These are phyloP conservation scores for Hydrozoanthus tunicans DNA, from an alignment of 64 coral and sea anemone species.

Conservation along the genomic window DNA sequence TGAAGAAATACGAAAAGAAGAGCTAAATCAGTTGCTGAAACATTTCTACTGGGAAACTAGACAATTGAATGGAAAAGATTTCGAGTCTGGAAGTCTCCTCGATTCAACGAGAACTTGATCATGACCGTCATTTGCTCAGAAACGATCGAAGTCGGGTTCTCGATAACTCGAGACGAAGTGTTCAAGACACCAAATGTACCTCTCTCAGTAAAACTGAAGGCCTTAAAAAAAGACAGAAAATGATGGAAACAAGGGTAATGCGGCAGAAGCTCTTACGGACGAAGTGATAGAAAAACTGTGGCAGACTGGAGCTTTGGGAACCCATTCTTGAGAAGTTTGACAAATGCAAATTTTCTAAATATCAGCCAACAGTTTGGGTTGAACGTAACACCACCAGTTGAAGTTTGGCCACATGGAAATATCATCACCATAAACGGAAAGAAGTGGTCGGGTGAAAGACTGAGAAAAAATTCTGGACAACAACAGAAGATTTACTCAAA, in stretches of 20 bases:
- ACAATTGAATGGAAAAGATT: conserved; percentile 30
- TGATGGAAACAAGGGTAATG: conserved; percentile 30
- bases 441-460: too few species aligned
- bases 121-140: conserved; percentile 48
- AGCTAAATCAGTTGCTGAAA: conserved; percentile 21
- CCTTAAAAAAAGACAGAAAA: conserved; percentile 50
- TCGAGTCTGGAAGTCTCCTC: conserved; percentile 24
- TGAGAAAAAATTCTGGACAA: too few species aligned
- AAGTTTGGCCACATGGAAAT: too few species aligned
- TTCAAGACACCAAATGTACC: conserved; percentile 40
- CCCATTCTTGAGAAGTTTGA: neutral
- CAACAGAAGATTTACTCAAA: neutral
- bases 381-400: too few species aligned
- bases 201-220: conserved; percentile 48
- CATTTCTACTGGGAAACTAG: conserved; percentile 32
- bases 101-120: conserved; percentile 1
- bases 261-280: conserved; percentile 41
- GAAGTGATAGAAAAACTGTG: conserved; percentile 49
- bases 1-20: conserved; percentile 40
- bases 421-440: too few species aligned
- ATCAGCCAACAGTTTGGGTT: too few species aligned
- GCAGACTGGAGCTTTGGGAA: conserved; percentile 36
- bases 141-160: conserved; percentile 17
- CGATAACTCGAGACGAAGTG: conserved; percentile 33
- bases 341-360: too few species aligned